These are phyloP conservation scores for Gymnothorax javanicus DNA, from an alignment of 2,797 vertebrate species.

Conservation along the genomic window DNA sequence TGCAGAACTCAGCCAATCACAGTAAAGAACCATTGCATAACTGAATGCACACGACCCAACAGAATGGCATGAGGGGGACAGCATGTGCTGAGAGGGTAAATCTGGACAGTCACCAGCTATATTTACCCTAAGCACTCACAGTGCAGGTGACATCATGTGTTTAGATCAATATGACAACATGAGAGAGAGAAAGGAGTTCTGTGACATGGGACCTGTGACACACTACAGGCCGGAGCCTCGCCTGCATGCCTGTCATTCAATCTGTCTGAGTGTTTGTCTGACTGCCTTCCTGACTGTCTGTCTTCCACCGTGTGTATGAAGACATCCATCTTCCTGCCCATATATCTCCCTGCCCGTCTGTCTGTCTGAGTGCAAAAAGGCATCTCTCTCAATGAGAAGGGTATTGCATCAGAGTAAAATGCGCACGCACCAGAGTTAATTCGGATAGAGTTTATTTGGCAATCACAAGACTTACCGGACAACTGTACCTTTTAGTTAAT, in stretches of 20 bases:
- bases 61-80: background rate
- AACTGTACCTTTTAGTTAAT: no score
- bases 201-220: background rate
- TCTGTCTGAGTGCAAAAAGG: no score
- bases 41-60: background rate
- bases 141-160: background rate
- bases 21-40: constrained; percentile 14
- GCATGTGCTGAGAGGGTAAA: background rate
- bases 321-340: background rate
- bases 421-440: no score
- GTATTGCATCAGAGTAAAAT: no score
- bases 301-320: no score
- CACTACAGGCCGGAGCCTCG: background rate
- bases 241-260: background rate
- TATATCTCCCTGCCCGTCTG: background rate
- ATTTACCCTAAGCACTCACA: background rate
- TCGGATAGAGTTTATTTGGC: no score
- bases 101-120: background rate
- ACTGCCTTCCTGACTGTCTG: background rate
- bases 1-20: background rate
- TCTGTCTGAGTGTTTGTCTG: background rate
- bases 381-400: no score
- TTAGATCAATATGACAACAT: background rate
- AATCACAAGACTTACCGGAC: no score
- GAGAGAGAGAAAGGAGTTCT: background rate